A percentile compares a stretch with the other conserved stretches of the same genome.
Evolutionary conservation across 2,113 vertebrate genomes (phyloP).

Genomic region (Leptobrachium leishanense): DNA sequence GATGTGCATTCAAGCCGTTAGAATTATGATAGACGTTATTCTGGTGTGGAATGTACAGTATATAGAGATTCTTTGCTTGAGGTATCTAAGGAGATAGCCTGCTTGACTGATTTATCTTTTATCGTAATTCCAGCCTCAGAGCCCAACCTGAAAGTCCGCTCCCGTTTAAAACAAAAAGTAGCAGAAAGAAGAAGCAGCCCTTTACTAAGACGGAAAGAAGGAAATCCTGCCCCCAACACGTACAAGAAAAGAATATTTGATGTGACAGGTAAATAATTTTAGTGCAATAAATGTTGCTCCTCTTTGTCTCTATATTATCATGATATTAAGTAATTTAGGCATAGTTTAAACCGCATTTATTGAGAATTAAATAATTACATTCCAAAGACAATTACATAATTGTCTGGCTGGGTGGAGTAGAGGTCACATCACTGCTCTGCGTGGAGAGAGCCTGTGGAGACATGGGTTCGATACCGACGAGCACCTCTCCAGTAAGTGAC

Average conservation of each 20-base stretch:
- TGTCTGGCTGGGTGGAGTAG: no score
- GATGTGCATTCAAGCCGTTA: neutral
- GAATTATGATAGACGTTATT: neutral
- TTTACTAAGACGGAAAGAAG: slow-evolving; percentile 91
- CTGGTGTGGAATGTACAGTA: neutral
- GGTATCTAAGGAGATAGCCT: slow-evolving; percentile 11
- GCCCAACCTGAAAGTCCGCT: slow-evolving; percentile 97
- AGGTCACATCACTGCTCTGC: no score
- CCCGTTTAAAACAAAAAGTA: slow-evolving; percentile 98
- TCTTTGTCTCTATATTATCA: no score
- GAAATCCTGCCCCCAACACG: slow-evolving; percentile 78
- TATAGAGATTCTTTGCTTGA: neutral
- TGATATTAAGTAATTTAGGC: no score
- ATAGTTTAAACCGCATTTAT: no score
- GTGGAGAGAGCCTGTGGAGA: no score
- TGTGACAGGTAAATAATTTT: slow-evolving; percentile 83
- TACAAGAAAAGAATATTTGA: slow-evolving; percentile 96
- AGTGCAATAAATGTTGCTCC: no score
- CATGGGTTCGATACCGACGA: no score
- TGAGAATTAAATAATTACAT: no score
- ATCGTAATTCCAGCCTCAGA: slow-evolving; percentile 83
- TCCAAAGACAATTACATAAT: no score
- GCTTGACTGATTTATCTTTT: slow-evolving; percentile 25
- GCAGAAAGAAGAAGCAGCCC: slow-evolving; percentile 97
- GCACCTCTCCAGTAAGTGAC: no score